Conservation (phyloP, 2,888 invertebrate genomes). For the Ypsolopha scabrella region DNA sequence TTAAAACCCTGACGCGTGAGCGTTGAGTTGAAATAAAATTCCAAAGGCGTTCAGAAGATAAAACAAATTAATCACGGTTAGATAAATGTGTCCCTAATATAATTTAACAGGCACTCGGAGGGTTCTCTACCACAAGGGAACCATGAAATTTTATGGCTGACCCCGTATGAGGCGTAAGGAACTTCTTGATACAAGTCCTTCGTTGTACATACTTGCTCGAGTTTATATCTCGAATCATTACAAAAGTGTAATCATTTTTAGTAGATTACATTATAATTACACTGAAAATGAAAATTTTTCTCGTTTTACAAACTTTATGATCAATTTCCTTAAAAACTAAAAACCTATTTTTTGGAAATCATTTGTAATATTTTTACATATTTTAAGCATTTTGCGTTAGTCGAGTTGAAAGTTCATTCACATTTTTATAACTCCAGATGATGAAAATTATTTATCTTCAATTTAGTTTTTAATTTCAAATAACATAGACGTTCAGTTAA, state of each 20-base stretch:
- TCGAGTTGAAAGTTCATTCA: no score
- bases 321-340: no score
- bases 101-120: background rate
- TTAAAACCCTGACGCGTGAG: constrained; percentile 17
- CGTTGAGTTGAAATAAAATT: constrained; percentile 29
- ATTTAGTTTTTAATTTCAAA: no score
- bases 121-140: constrained; percentile 26
- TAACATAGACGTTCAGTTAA: no score
- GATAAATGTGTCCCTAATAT: constrained; percentile 42
- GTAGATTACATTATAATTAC: background rate
- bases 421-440: no score
- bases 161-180: constrained; percentile 51
- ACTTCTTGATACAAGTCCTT: constrained; percentile 47
- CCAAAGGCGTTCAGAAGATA: constrained; percentile 35
- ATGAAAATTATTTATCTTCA: no score
- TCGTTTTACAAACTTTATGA: no score
- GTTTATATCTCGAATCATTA: constrained; percentile 30
- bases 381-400: no score
- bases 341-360: no score
- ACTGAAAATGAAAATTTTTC: no score
- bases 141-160: constrained; percentile 62
- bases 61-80: constrained; percentile 60
- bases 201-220: constrained; percentile 38
- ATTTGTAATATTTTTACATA: no score
- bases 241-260: background rate